phyloP scores from a whole-genome alignment of 2,888 invertebrate species.

The Drosophila anomalata region DNA sequence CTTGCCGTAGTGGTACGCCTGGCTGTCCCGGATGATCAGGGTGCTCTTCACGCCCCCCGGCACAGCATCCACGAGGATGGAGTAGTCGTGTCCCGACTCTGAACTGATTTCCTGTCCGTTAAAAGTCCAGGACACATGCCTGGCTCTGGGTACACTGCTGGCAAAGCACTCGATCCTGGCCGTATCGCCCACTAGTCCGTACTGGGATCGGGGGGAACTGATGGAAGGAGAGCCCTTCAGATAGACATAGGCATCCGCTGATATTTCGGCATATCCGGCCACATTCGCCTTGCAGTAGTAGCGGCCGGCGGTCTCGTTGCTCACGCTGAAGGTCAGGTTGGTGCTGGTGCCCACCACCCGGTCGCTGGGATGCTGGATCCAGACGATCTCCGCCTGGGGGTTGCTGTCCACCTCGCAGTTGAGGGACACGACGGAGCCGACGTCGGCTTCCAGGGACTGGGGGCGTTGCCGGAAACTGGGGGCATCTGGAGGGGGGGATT shows the following conservation, averaged over 20 bases:
- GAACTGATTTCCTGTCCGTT: constrained; percentile 92
- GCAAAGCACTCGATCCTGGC: constrained; percentile 95
- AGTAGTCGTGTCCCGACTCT: constrained; percentile 89
- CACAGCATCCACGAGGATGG: constrained; percentile 89
- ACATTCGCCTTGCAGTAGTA: constrained; percentile 96
- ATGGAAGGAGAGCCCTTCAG: constrained; percentile 93
- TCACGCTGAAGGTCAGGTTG: constrained; percentile 91
- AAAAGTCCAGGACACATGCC: constrained; percentile 94
- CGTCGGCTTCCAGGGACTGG: constrained; percentile 91
- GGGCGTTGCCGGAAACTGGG: constrained; percentile 92
- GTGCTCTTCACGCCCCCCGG: constrained; percentile 93
- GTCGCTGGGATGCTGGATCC: constrained; percentile 93
- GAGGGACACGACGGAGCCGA: constrained; percentile 91
- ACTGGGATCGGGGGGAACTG: constrained; percentile 91
- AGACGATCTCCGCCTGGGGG: constrained; percentile 93
- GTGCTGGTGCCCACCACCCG: constrained; percentile 90
- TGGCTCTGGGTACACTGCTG: constrained; percentile 94
- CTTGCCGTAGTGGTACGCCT: constrained; percentile 93
- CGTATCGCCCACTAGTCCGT: constrained; percentile 91
- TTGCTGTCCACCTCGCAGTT: constrained; percentile 96
- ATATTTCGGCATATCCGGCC: constrained; percentile 93
- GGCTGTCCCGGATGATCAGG: constrained; percentile 94
- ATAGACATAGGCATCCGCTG: constrained; percentile 91
- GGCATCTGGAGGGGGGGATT: constrained; percentile 87
- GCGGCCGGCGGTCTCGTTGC: constrained; percentile 91